Evolutionary conservation across 1,140 invertebrate species (phyloP), one percentile per base, ranked within the genome.

Genomic region (Sminthurides bifidus): DNA sequence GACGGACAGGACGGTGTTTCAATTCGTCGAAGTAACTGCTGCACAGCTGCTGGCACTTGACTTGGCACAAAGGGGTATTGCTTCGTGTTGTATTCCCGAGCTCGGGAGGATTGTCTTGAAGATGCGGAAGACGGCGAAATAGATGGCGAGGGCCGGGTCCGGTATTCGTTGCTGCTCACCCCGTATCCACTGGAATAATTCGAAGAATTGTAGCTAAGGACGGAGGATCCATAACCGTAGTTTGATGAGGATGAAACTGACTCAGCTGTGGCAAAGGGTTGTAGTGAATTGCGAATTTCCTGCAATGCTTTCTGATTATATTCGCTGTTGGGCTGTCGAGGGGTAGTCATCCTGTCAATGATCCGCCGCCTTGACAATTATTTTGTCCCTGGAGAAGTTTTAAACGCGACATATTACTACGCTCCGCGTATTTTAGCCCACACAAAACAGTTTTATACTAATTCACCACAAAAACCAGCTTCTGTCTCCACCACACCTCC

Each of bases 1-100:
- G 61, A 71, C 64, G 56, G 68, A 61, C 52, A 67, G 59, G 49
- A 68, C 61, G 53, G 70, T 52, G 56, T 51, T 4, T 88, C 89
- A 10, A 92, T 87, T 56, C 85, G 76, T 68, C 89, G 89, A 64
- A 87, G 78, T 69, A 85, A 79, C 68, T 87, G 85, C 71, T 86
- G 85, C 69, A 87, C 82, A 59, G 76, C 80, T 65, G 74, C 76
- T 15, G 78, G 79, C n/a, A 80, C 77, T 31, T 48, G 52, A 56
- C 57, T 54, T 3, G 60, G 60, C 2, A 63, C 60, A 29, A 63
- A 63, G 2, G 60, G 56, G 38, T 59, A 63, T 35, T 63, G 60
- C 26, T 59, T 53, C 23, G 56, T 54, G 15, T 54, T 3, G 44
- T 59, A 63, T 33, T 63, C 60, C 19, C 58, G 58, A 15, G 46